Conservation (phyloP, 2,113 vertebrate species). For the Tupaia tana region DNA sequence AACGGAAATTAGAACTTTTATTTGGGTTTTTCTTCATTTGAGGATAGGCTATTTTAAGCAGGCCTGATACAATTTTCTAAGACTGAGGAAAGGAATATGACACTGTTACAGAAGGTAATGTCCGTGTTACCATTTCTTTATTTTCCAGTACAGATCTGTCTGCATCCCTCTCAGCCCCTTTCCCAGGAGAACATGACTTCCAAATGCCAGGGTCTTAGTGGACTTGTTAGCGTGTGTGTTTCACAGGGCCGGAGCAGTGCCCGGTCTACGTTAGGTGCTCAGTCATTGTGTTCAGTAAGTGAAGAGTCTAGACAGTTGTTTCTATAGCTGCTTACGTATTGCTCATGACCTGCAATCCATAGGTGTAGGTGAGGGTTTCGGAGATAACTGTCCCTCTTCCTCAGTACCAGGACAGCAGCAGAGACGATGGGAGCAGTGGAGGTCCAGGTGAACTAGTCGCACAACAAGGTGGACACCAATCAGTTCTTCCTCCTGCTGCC, state of each 20-base stretch:
- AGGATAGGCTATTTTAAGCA: slow-evolving; percentile 45
- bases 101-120: not conserved
- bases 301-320: not conserved
- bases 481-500: not conserved
- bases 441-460: not conserved
- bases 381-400: not conserved
- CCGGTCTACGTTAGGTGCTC: not conserved
- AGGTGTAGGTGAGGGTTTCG: no score
- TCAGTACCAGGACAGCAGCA: not conserved
- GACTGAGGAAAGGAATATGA: not conserved
- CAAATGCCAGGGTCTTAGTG: not conserved
- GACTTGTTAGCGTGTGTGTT: not conserved
- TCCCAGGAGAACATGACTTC: not conserved
- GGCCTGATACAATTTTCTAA: not conserved
- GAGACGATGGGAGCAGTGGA: not conserved
- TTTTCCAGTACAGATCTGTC: not conserved
- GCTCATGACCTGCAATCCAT: not conserved
- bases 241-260: not conserved
- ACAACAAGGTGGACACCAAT: not conserved
- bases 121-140: not conserved
- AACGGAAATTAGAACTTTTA: slow-evolving; percentile 10
- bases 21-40: not conserved
- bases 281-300: not conserved
- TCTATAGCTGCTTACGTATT: not conserved
- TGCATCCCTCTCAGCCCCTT: no score